phyloP scores from a whole-genome alignment of 2,888 invertebrate genomes.

The Epistrophe eligans region DNA sequence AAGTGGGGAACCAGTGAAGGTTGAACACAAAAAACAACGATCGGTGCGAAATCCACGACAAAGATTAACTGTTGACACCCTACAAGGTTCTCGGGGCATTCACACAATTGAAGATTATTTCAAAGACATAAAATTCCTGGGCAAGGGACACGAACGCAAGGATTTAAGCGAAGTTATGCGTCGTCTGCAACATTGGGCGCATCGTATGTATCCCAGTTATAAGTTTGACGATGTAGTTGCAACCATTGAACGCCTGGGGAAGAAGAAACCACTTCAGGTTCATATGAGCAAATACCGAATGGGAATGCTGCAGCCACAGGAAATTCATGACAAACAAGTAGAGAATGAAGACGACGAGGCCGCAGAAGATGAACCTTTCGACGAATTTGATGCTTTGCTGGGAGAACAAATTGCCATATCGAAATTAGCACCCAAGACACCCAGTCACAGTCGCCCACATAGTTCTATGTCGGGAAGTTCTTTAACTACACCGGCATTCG shows the following conservation, averaged over 20 bases:
- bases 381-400: conserved; percentile 88
- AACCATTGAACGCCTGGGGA: conserved; percentile 92
- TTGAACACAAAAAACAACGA: conserved; percentile 85
- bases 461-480: conserved; percentile 66
- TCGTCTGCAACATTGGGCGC: conserved; percentile 96
- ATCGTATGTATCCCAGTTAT: conserved; percentile 94
- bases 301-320: conserved; percentile 83
- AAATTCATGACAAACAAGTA: conserved; percentile 82
- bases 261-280: conserved; percentile 91
- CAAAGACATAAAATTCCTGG: conserved; percentile 91
- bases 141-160: conserved; percentile 91
- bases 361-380: conserved; percentile 84
- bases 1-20: conserved; percentile 81
- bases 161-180: conserved; percentile 93
- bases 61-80: conserved; percentile 88
- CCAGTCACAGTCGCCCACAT: conserved; percentile 72
- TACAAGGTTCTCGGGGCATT: conserved; percentile 91
- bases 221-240: conserved; percentile 93
- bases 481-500: conserved; percentile 80
- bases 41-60: conserved; percentile 88
- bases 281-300: conserved; percentile 87
- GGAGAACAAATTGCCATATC: conserved; percentile 88
- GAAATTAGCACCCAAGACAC: conserved; percentile 81
- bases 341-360: conserved; percentile 84
- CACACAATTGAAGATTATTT: conserved; percentile 91